Evolutionary conservation across 2,888 invertebrate genomes (phyloP), one percentile per base, ranked within the genome.

Genomic region (Heptascelio sp.): DNA sequence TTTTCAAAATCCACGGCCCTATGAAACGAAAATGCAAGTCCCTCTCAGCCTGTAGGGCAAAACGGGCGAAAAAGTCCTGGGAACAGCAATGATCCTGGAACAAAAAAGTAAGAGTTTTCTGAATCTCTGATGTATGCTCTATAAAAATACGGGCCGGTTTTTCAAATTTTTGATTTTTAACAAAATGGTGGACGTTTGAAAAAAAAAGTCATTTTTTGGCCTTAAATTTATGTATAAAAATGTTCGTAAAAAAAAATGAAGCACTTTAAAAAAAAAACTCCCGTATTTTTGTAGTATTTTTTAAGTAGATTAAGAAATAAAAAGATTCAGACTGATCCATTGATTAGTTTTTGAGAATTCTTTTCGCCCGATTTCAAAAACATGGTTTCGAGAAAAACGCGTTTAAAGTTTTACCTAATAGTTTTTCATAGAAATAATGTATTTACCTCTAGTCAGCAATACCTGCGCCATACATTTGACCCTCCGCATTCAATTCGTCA

Each of bases 31-130:
- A 70, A 70, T 70, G 57, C 43, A 43, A 23, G 71, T n/a, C 23
- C 71, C 49, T 40, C 70, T 46, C 30, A 43, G 57, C 17, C 26
- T 19, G 46, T 49, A 71, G 26, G 43, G 34, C 53, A 60, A 71
- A 71, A 71, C 59, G 46, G 37, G 51, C 49, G 60, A 71, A 71
- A 51, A 49, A 34, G 0, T 60, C n/a, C 34, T 23, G 59, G 59
- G 30, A 59, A 71, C 19, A 71, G 26, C 71, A 71, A 71, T 59
- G 49, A 49, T 59, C 71, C 57, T 70, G 57, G 70, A 70, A 70
- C 71, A 71, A 71, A 71, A 59, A n/a, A 49, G n/a, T 34, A 59
- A 46, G 43, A 19, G 21, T 30, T 71, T 71, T 60, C 59, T 60
- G 43, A 71, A 46, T 71, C 49, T 71, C 26, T 59, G 26, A 71